Conservation (phyloP, 35 echinoderm and acorn worm genomes). For the Diadema setosum region DNA sequence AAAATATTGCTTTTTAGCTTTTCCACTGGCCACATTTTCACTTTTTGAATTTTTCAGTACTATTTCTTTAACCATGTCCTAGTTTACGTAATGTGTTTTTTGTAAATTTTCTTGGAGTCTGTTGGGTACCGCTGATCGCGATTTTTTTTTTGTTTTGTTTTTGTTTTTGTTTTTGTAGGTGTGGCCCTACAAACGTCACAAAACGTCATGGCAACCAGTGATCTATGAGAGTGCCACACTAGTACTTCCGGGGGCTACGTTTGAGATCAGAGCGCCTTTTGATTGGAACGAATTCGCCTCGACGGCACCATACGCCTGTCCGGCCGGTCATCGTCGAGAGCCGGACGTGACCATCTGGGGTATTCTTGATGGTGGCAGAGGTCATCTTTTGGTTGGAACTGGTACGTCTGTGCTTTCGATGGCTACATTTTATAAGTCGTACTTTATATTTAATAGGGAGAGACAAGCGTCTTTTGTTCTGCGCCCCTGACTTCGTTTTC, state of each 20-base stretch:
- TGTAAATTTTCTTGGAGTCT: too few species aligned
- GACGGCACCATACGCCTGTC: background rate
- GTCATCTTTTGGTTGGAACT: slow-evolving; percentile 75
- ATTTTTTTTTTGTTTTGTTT: background rate
- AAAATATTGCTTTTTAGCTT: too few species aligned
- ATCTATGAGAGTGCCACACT: slow-evolving; percentile 80
- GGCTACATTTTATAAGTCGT: too few species aligned
- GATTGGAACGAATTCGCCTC: slow-evolving; percentile 40
- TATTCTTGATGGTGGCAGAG: slow-evolving; percentile 58
- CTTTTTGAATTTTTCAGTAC: too few species aligned
- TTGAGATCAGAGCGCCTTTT: slow-evolving; percentile 69
- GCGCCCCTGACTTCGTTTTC: too few species aligned
- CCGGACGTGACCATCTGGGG: slow-evolving; percentile 69
- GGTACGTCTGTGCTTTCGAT: too few species aligned
- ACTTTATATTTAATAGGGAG: too few species aligned
- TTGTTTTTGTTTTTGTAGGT: slow-evolving; percentile 30
- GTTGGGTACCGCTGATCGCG: background rate
- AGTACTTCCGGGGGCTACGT: slow-evolving; percentile 55
- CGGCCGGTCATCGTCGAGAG: slow-evolving; percentile 2
- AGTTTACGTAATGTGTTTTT: too few species aligned
- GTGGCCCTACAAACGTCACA: slow-evolving; percentile 73
- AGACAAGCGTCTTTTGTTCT: too few species aligned
- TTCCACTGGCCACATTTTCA: too few species aligned
- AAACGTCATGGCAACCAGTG: slow-evolving; percentile 70
- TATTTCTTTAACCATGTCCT: too few species aligned